Evolutionary conservation across 2,888 invertebrate genomes (phyloP).

Genomic region (Chloromyia formosa): DNA sequence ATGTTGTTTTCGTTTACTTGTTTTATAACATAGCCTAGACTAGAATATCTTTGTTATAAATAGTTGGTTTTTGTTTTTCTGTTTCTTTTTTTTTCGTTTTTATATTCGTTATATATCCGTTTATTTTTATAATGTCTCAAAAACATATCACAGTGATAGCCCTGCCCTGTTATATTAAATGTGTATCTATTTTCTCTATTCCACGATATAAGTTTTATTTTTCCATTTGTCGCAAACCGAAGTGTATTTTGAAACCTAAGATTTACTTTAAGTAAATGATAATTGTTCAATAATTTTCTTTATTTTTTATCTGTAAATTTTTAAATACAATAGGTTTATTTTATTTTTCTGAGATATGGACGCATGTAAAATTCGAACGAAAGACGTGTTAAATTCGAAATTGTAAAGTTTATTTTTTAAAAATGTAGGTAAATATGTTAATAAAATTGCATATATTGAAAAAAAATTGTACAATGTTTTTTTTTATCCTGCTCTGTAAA

Average conservation of each 20-base stretch:
- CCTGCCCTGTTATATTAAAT: not conserved
- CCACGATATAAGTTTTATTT: not conserved
- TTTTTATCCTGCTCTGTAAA: not conserved
- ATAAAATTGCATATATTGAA: slow-evolving; percentile 17
- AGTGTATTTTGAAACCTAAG: slow-evolving; percentile 1
- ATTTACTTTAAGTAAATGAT: slow-evolving; percentile 9
- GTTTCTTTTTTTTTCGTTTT: not conserved
- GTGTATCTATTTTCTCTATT: not conserved
- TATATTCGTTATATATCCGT: slow-evolving; percentile 3
- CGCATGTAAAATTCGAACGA: slow-evolving; percentile 9
- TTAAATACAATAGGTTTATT: not conserved
- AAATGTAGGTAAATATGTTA: not conserved
- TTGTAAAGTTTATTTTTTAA: slow-evolving; percentile 26
- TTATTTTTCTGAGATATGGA: not conserved
- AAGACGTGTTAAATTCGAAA: not conserved
- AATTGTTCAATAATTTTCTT: not conserved
- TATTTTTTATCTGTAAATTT: slow-evolving; percentile 9
- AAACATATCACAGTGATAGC: not conserved
- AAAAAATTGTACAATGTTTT: not conserved
- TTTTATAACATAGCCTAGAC: too few species aligned
- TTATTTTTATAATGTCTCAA: not conserved
- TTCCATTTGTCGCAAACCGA: not conserved
- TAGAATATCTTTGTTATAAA: too few species aligned
- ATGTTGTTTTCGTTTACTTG: too few species aligned
- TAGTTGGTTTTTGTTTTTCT: too few species aligned